A percentile compares a stretch with the other conserved stretches of the same genome.
phyloP scores from a whole-genome alignment of 2,797 vertebrate genomes.

The Pitangus sulphuratus region DNA sequence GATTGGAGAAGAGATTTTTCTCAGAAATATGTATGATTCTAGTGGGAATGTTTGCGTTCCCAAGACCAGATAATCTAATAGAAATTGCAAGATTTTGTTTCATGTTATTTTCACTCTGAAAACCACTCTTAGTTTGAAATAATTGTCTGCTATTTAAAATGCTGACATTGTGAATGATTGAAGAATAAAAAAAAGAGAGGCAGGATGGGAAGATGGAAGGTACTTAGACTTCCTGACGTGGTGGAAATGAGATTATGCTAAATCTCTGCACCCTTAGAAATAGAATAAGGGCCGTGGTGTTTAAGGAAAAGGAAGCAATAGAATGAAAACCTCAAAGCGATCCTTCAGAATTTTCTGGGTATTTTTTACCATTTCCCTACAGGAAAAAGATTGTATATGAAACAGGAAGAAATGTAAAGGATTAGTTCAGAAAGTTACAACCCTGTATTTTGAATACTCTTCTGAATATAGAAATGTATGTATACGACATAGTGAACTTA shows the following conservation, averaged over 20 bases:
- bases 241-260: background rate
- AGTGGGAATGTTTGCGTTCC: background rate
- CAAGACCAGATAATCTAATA: background rate
- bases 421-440: background rate
- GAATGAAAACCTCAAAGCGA: background rate
- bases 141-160: background rate
- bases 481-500: background rate
- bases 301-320: background rate
- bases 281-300: background rate
- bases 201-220: background rate
- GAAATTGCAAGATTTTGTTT: background rate
- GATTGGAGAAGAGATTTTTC: background rate
- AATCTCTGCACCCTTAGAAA: background rate
- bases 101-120: background rate
- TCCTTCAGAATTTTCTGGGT: background rate
- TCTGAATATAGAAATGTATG: background rate
- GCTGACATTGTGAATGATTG: background rate
- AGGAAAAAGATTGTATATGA: background rate
- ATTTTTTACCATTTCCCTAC: background rate
- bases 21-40: background rate
- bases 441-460: background rate
- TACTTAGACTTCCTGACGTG: rapidly evolving
- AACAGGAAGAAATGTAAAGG: background rate
- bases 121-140: background rate
- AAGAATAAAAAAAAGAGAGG: background rate